Evolutionary conservation across 2,113 vertebrate species (phyloP).

Genomic region (Nicator chloris): DNA sequence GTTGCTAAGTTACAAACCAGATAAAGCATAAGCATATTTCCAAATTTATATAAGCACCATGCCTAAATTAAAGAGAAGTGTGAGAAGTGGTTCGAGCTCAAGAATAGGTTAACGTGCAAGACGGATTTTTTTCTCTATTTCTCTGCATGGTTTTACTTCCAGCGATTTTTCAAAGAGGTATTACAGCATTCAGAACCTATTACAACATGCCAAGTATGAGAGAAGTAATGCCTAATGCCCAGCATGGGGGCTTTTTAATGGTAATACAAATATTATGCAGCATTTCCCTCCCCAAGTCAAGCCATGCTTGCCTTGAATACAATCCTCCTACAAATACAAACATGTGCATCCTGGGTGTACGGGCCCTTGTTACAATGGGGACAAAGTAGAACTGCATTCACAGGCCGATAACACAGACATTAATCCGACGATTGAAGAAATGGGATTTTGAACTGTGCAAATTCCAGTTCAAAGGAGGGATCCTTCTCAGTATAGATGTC

Average conservation of each 20-base stretch:
- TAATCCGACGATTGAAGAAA: slow-evolving; percentile 43
- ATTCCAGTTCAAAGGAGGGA: slow-evolving; percentile 56
- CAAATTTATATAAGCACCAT: slow-evolving; percentile 55
- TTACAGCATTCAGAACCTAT: slow-evolving; percentile 37
- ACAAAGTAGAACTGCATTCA: slow-evolving; percentile 29
- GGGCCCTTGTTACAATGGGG: neutral
- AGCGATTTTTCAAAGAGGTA: slow-evolving; percentile 37
- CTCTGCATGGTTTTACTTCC: slow-evolving; percentile 33
- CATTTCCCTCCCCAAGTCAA: slow-evolving; percentile 24
- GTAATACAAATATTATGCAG: slow-evolving; percentile 51
- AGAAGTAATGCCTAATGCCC: slow-evolving; percentile 54
- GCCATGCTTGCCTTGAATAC: slow-evolving; percentile 21
- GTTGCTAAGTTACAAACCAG: slow-evolving; percentile 69
- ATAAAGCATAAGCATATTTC: slow-evolving; percentile 52
- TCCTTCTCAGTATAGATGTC: slow-evolving; percentile 5
- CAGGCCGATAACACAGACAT: slow-evolving; percentile 36
- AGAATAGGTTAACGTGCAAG: slow-evolving; percentile 38
- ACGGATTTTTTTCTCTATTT: slow-evolving; percentile 25
- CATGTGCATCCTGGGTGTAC: neutral
- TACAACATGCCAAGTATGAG: slow-evolving; percentile 1
- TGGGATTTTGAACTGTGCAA: slow-evolving; percentile 43
- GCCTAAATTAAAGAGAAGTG: slow-evolving; percentile 35
- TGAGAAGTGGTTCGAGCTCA: neutral
- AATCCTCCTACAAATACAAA: slow-evolving; percentile 51
- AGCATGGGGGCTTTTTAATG: slow-evolving; percentile 56